Conservation (phyloP, 2,888 invertebrate genomes). For the Oscheius sp. region DNA sequence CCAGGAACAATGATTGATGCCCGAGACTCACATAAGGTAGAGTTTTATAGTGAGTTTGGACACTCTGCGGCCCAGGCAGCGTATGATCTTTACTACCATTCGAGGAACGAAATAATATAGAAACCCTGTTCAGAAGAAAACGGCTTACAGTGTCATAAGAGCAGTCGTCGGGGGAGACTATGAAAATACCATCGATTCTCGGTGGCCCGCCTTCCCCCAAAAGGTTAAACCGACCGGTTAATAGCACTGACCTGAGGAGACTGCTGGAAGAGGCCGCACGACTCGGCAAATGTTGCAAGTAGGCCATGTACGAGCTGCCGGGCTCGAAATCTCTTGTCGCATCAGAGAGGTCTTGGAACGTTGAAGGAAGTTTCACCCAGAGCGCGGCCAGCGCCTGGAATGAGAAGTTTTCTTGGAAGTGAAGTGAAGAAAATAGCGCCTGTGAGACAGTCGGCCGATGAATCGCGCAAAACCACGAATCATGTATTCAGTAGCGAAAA, state of each 20-base stretch:
- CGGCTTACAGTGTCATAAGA: conserved; percentile 2
- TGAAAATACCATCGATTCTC: background rate
- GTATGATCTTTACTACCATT: too few species aligned
- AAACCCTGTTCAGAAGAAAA: background rate
- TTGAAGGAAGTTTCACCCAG: conserved; percentile 64
- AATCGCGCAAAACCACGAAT: conserved; percentile 6
- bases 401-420: background rate
- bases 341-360: conserved; percentile 74
- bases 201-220: too few species aligned
- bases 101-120: too few species aligned
- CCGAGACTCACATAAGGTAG: too few species aligned
- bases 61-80: too few species aligned
- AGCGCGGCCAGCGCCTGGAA: conserved; percentile 66
- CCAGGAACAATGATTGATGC: background rate
- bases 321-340: conserved; percentile 76
- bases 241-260: conserved; percentile 46
- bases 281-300: conserved; percentile 75
- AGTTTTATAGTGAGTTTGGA: too few species aligned
- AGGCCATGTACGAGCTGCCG: conserved; percentile 77
- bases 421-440: background rate
- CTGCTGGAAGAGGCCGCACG: conserved; percentile 67
- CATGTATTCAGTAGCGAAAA: conserved; percentile 6
- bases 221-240: conserved; percentile 2
- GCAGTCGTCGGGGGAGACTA: background rate
- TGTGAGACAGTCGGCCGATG: background rate